phyloP scores from a whole-genome alignment of 2,797 vertebrate genomes.

The Leptatherina wallacei region DNA sequence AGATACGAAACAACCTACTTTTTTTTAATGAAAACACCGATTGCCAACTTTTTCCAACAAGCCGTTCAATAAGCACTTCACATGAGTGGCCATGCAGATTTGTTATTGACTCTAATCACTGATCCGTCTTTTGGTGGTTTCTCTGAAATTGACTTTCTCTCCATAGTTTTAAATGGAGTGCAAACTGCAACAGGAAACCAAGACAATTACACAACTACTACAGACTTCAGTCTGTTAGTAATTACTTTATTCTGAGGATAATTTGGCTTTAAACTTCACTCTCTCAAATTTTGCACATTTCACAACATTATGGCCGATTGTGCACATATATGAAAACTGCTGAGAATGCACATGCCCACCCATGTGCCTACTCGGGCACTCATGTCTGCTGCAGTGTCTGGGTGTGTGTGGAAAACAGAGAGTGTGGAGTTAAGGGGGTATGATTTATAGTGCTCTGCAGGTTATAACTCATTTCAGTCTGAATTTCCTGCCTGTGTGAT shows the following conservation, averaged over 20 bases:
- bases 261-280: conserved; percentile 18
- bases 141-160: conserved; percentile 58
- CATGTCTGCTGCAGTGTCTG: conserved; percentile 42
- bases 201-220: conserved; percentile 56
- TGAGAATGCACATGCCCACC: conserved; percentile 29
- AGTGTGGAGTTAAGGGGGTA: conserved; percentile 55
- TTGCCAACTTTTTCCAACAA: conserved; percentile 67
- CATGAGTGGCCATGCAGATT: conserved; percentile 65
- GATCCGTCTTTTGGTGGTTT: conserved; percentile 72
- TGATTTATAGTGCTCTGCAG: conserved; percentile 74
- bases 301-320: conserved; percentile 3
- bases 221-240: conserved; percentile 56
- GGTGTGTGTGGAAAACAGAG: conserved; percentile 35
- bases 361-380: conserved; percentile 25
- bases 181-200: conserved; percentile 48
- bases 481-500: conserved; percentile 76
- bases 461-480: conserved; percentile 79
- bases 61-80: conserved; percentile 69
- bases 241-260: conserved; percentile 54
- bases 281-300: conserved; percentile 13
- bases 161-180: conserved; percentile 50
- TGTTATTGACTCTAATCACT: conserved; percentile 68
- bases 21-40: conserved; percentile 55
- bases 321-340: conserved; percentile 8
- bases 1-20: conserved; percentile 14